Evolutionary conservation across 2,888 invertebrate species (phyloP).

Genomic region (Seira ritae): DNA sequence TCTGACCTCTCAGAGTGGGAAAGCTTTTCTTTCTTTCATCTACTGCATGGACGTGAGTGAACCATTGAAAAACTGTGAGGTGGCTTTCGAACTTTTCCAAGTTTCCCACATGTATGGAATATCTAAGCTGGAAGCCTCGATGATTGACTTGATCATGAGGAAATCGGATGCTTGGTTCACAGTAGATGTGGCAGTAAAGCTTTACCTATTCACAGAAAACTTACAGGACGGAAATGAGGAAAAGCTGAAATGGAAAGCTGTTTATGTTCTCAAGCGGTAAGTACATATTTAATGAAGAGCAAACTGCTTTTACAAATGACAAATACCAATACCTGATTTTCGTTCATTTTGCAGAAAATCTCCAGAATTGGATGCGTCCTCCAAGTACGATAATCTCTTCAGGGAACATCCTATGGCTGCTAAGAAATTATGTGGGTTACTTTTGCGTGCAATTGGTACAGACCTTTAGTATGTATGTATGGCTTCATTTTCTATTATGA

Average conservation of each 20-base stretch:
- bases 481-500: too few species aligned
- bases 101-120: constrained; percentile 7
- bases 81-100: neutral
- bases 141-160: neutral
- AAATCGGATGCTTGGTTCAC: neutral
- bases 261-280: constrained; percentile 7
- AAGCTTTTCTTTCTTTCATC: neutral
- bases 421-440: too few species aligned
- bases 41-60: neutral
- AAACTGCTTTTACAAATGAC: too few species aligned
- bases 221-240: neutral
- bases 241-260: constrained; percentile 8
- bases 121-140: neutral
- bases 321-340: too few species aligned
- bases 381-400: too few species aligned
- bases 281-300: too few species aligned
- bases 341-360: too few species aligned
- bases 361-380: too few species aligned
- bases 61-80: neutral
- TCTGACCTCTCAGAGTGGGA: neutral
- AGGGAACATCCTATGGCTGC: too few species aligned
- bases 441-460: too few species aligned
- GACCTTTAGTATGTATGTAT: too few species aligned
- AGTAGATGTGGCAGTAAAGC: neutral
- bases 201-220: neutral